Conservation (phyloP, 2,888 invertebrate genomes). For the Drosophila birchii region DNA sequence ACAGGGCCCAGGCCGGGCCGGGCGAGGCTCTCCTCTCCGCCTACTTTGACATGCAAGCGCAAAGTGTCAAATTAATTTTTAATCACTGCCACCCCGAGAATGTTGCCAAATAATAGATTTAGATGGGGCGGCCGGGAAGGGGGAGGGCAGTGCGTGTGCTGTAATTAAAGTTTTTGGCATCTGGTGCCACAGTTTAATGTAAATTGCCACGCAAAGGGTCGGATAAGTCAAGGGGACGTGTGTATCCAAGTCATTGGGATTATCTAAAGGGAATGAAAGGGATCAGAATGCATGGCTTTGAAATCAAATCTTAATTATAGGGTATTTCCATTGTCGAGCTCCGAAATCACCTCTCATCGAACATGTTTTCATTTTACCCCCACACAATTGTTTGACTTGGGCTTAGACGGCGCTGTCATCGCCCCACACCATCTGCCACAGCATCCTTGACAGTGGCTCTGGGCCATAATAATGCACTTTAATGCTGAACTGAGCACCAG, state of each 20-base stretch:
- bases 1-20: constrained; percentile 25
- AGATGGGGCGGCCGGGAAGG: constrained; percentile 57
- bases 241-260: constrained; percentile 13
- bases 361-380: constrained; percentile 1
- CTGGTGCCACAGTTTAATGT: constrained; percentile 45
- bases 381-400: constrained; percentile 36
- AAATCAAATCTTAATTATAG: background rate
- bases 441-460: constrained; percentile 46
- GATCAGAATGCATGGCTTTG: no score
- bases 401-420: constrained; percentile 39
- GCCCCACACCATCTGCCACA: constrained; percentile 17
- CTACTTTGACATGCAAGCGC: constrained; percentile 75
- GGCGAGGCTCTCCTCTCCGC: constrained; percentile 26
- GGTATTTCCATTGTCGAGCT: background rate
- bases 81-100: constrained; percentile 64
- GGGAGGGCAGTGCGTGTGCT: constrained; percentile 46
- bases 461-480: constrained; percentile 69
- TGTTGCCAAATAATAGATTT: constrained; percentile 82
- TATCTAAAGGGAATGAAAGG: background rate
- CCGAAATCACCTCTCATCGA: no score
- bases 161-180: constrained; percentile 68
- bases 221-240: constrained; percentile 45
- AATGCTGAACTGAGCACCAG: constrained; percentile 44
- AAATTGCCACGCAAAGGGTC: constrained; percentile 51
- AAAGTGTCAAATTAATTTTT: constrained; percentile 81